These are phyloP conservation scores for Neoascia interrupta DNA, from an alignment of 2,888 invertebrate genomes.

Conservation along the genomic window DNA sequence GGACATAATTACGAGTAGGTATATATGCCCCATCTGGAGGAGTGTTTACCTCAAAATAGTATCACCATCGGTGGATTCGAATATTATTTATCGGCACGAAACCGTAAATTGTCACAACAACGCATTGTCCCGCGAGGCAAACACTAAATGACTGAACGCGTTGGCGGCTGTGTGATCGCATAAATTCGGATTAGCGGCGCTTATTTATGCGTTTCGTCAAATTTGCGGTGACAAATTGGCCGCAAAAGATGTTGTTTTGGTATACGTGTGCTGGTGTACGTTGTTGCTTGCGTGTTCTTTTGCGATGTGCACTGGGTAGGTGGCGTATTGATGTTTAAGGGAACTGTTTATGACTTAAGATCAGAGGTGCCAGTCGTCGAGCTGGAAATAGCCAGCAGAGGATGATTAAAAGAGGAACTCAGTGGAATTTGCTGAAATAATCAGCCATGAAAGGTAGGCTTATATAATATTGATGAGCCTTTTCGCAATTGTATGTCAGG, in stretches of 20 bases:
- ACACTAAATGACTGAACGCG: constrained; percentile 1
- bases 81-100: constrained; percentile 57
- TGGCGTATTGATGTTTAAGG: too few species aligned
- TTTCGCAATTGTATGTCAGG: too few species aligned
- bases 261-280: not conserved
- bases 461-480: too few species aligned
- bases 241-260: not conserved
- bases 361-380: too few species aligned
- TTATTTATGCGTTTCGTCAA: constrained; percentile 63
- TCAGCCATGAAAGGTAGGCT: too few species aligned
- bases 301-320: constrained; percentile 4
- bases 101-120: too few species aligned
- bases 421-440: too few species aligned
- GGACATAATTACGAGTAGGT: too few species aligned
- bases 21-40: constrained; percentile 31
- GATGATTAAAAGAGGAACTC: too few species aligned
- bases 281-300: not conserved
- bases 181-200: constrained; percentile 59
- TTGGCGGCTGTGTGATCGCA: constrained; percentile 1
- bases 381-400: too few species aligned
- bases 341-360: constrained; percentile 8
- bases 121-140: constrained; percentile 18
- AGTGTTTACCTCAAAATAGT: constrained; percentile 50
- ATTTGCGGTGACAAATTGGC: constrained; percentile 43
- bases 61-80: constrained; percentile 52